A percentile compares a stretch with the other conserved stretches of the same genome.
Conservation (phyloP, 2,113 vertebrate genomes). For the Pseudolaguvia tuberculata region DNA sequence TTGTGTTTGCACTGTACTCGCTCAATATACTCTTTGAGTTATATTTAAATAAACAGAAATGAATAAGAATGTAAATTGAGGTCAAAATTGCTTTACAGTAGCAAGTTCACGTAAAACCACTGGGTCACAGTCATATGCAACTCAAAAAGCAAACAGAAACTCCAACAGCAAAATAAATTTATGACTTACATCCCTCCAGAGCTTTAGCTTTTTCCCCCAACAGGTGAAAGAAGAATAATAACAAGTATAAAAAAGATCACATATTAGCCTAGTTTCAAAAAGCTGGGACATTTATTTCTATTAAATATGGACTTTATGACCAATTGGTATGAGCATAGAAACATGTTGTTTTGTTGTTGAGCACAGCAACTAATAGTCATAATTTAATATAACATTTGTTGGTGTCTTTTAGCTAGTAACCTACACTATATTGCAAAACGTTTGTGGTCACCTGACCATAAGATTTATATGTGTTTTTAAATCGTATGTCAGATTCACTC, state of each 20-base stretch:
- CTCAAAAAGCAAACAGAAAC: constrained; percentile 41
- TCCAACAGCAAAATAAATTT: constrained; percentile 42
- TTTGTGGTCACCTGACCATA: too few relatives aligned
- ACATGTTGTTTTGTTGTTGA: not conserved
- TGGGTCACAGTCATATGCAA: constrained; percentile 38
- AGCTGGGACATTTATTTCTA: not conserved
- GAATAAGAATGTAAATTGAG: constrained; percentile 38
- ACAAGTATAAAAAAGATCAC: constrained; percentile 72
- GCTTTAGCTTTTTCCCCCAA: constrained; percentile 87
- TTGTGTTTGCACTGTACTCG: not conserved
- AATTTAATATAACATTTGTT: not conserved
- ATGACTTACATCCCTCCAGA: constrained; percentile 94
- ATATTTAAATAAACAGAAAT: constrained; percentile 8
- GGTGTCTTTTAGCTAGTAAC: not conserved
- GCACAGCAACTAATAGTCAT: not conserved
- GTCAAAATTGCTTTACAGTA: constrained; percentile 43
- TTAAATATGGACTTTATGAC: not conserved
- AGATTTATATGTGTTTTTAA: too few relatives aligned
- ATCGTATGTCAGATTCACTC: too few relatives aligned
- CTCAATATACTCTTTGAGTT: not conserved
- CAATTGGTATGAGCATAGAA: too few relatives aligned
- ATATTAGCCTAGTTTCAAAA: constrained; percentile 67
- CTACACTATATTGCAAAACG: not conserved
- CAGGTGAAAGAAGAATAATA: constrained; percentile 75
- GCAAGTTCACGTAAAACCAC: constrained; percentile 30